Base-by-base conservation (phyloP, 2,888 invertebrate species). In the Ditylenchus weischeri region DNA sequence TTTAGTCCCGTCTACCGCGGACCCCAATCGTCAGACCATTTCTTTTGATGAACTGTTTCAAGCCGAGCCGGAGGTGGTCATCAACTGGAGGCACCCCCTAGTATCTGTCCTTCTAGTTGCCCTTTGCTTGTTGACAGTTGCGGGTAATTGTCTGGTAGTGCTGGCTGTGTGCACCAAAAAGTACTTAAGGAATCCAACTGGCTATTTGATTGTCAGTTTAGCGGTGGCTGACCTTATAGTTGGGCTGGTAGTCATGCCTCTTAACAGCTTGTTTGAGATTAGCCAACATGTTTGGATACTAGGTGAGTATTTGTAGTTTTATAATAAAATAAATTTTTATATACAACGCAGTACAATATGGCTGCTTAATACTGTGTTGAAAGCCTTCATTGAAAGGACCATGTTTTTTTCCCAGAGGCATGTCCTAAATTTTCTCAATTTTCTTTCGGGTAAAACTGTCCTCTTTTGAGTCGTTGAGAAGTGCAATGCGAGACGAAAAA, bases 211-310 rank as follows among this genome's bases (percentile, higher is more conserved):
- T 72, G 93, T 94, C 13, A 95, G 95, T 18, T 85, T 96, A 72
- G 96, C 96, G 0, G 91, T 93, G 35, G 95, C 96, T 0, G 96
- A 96, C 84, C 92, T 94, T 78, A 87, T 96, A 57, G 94, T 96
- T 6, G 96, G 96, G 0, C 86, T 93, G 61, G 91, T 95, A 5
- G 96, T 98, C 62, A 96, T 96, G 96, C 96, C 96, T 0, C 93
- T 96, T 67, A 83, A 82, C 66, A 78, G 78, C 3, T 64, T 82
- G 18, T 82, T 79, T 50, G 81, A 82, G 68, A 80, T 82, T 77
- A 78, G 78, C 35, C 70, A 76, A 43, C 81, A 80, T 68, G 72
- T 70, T 7, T 82, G 82, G 82, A 54, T 79, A 18, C 68, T 82
- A 36, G 81, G 79, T 78, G 68, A 35, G 18, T 29, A 59, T 54